A percentile compares a stretch with the other conserved stretches of the same genome.
phyloP scores from a whole-genome alignment of 1,140 invertebrate genomes.

The Pygmarrhopalites habei region DNA sequence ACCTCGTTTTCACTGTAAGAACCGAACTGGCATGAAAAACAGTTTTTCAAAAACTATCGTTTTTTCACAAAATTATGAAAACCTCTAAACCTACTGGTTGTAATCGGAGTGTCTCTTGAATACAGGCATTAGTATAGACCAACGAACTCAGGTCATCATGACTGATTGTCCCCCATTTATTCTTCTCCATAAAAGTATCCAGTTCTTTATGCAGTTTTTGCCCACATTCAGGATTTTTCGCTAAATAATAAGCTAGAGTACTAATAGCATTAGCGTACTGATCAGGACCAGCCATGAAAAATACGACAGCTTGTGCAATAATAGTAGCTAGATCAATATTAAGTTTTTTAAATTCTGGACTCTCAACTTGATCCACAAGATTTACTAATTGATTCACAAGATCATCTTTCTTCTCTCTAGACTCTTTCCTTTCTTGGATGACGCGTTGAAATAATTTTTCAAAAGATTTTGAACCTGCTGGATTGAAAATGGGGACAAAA shows the following conservation, averaged over 20 bases:
- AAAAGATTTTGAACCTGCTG: conserved; percentile 10
- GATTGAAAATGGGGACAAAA: no score
- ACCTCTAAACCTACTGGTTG: no score
- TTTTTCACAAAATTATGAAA: no score
- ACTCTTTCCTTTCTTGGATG: conserved; percentile 13
- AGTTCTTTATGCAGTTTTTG: conserved; percentile 38
- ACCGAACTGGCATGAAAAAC: no score
- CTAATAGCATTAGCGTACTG: conserved; percentile 34
- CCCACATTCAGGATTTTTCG: conserved; percentile 32
- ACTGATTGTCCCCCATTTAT: conserved; percentile 29
- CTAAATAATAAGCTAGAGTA: conserved; percentile 32
- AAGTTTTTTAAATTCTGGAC: conserved; percentile 21
- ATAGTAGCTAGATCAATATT: conserved; percentile 31
- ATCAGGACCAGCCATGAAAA: conserved; percentile 40
- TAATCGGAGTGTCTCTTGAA: conserved; percentile 30
- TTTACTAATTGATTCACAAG: conserved; percentile 27
- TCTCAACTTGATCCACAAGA: conserved; percentile 15
- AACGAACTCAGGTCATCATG: conserved; percentile 31
- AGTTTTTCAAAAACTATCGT: no score
- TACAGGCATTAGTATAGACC: conserved; percentile 33
- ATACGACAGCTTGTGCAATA: conserved; percentile 37
- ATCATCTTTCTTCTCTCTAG: conserved; percentile 15
- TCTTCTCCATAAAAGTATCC: conserved; percentile 24
- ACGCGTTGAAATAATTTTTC: conserved; percentile 10
- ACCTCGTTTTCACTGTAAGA: no score